These are phyloP conservation scores for Halichoerus grypus DNA, from an alignment of 2,113 vertebrate genomes.

Conservation along the genomic window DNA sequence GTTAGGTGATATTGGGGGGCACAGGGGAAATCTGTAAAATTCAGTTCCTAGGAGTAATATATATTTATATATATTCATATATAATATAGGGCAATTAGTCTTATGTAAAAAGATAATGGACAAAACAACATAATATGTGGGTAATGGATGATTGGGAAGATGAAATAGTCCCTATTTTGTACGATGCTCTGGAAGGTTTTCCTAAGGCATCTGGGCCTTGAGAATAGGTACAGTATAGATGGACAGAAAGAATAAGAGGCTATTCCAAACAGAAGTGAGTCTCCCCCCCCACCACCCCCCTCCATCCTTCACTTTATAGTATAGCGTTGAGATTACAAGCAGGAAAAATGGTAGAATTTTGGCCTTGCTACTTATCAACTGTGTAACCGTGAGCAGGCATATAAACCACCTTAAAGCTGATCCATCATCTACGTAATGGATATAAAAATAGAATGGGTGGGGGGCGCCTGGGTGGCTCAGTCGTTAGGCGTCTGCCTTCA, in stretches of 20 bases:
- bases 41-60: neutral
- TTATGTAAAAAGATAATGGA: neutral
- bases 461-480: too few relatives aligned
- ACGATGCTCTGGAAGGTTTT: neutral
- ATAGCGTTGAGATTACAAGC: neutral
- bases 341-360: neutral
- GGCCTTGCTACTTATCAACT: neutral
- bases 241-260: neutral
- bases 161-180: neutral
- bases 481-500: too few relatives aligned
- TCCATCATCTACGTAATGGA: neutral
- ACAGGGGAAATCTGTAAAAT: neutral
- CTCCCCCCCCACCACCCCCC: accelerated
- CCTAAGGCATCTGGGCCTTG: neutral
- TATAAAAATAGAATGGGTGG: neutral
- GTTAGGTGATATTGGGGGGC: neutral
- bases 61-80: neutral
- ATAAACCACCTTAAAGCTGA: neutral
- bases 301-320: neutral
- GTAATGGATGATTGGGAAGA: neutral
- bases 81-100: neutral
- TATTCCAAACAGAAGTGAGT: neutral
- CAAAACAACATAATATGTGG: neutral
- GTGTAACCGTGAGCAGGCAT: too few relatives aligned
- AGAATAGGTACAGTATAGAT: neutral